Base-by-base conservation (phyloP, 2,888 invertebrate species). In the Scaeva pyrastri region DNA sequence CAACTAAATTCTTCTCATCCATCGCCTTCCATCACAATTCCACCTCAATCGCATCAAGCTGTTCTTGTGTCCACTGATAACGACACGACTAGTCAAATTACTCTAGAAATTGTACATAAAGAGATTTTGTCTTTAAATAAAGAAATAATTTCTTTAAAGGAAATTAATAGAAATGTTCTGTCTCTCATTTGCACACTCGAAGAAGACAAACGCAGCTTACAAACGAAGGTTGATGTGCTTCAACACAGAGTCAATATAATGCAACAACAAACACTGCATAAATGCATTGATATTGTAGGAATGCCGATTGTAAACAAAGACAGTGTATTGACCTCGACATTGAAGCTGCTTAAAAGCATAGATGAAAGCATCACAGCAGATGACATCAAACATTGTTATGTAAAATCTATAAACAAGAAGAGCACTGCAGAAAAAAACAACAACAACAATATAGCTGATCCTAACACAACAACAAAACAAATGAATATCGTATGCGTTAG, bases 231-330 rank as follows among this genome's bases (percentile, higher is more conserved):
- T 56, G 55, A 55, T 55, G n/a, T 26, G 26, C 26, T 55, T 7
- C 55, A 26, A 8, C 23, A 26, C 26, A 31, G n/a, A 50, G 48
- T 73, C 12, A 73, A 60, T 39, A 14, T 23, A 41, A 19, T 73
- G 56, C 72, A 73, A 31, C 72, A 60, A 73, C 31, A 72, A 19
- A 19, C 58, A 10, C 23, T 60, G 14, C 50, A 16, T 12, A 73
- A 73, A 39, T 73, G 50, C 56, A 56, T 73, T 62, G 73, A 73
- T 14, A 45, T 73, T 23, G 60, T 73, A 5, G 70, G 70, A 3
- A 50, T 73, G 8, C 52, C 52, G 12, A 50, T 12, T 50, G 36
- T 62, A 8, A 48, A 60, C 72, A 74, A 62, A 23, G 21, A 62
- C 39, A 64, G 52, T 21, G 73, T 23, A 50, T 36, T 60, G 52